Conservation (phyloP, 2,797 vertebrate genomes). For the Mastacembelus armatus region DNA sequence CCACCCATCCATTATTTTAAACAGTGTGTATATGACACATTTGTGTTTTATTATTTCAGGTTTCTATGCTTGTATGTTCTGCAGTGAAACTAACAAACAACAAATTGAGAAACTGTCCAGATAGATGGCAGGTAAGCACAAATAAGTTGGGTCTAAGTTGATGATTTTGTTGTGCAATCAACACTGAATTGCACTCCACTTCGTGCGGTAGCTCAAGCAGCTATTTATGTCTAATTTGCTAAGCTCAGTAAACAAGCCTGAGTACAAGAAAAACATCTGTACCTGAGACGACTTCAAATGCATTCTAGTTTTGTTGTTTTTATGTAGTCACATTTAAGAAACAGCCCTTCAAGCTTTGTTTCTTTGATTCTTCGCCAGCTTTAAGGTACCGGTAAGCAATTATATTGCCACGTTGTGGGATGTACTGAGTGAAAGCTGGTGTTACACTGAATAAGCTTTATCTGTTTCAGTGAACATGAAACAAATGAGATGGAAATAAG, state of each 20-base stretch:
- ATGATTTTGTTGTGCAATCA: conserved; percentile 44
- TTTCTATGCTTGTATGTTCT: background rate
- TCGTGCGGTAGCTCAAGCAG: conserved; percentile 23
- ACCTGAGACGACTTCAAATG: conserved; percentile 21
- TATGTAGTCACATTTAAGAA: conserved; percentile 28
- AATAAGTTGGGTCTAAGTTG: conserved; percentile 5
- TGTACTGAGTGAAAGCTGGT: conserved; percentile 19
- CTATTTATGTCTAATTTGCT: conserved; percentile 54
- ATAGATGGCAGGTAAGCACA: background rate
- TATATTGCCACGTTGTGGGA: conserved; percentile 39
- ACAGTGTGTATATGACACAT: background rate
- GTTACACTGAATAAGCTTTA: conserved; percentile 9
- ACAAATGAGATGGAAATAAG: conserved; percentile 53
- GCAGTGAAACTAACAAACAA: conserved; percentile 8
- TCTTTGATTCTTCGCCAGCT: conserved; percentile 31
- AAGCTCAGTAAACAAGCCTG: conserved; percentile 48
- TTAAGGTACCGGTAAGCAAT: conserved; percentile 28
- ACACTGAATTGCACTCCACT: conserved; percentile 27
- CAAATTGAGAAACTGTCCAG: conserved; percentile 14
- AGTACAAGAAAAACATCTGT: conserved; percentile 36
- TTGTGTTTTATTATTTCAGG: background rate
- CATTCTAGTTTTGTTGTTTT: conserved; percentile 28
- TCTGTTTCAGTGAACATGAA: conserved; percentile 30
- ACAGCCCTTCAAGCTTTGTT: conserved; percentile 8
- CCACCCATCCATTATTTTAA: background rate